These are phyloP conservation scores for Cetoscarus ocellatus DNA, from an alignment of 2,797 vertebrate species.

Conservation along the genomic window DNA sequence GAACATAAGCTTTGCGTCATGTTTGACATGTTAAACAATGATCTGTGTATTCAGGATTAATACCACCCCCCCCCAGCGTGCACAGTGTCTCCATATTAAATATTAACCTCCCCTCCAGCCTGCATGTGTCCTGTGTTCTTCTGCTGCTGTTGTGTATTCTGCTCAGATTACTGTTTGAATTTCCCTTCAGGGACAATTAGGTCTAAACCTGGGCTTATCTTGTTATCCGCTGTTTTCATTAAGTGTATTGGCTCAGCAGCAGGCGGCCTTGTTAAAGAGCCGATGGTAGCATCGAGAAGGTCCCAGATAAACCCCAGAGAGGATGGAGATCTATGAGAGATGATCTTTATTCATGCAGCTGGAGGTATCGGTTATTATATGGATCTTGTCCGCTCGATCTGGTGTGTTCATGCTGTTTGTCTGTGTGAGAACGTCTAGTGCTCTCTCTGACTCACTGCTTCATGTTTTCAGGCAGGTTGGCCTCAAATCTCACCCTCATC, in stretches of 20 bases:
- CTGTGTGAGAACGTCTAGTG: not conserved
- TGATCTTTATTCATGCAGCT: not conserved
- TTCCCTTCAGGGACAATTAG: slow-evolving; percentile 39
- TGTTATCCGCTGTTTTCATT: slow-evolving; percentile 42
- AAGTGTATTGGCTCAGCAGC: slow-evolving; percentile 20
- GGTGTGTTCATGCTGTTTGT: not conserved
- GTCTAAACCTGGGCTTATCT: slow-evolving; percentile 41
- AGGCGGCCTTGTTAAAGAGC: slow-evolving; percentile 37
- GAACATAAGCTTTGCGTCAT: not conserved
- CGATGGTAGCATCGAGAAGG: not conserved
- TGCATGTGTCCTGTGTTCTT: not conserved
- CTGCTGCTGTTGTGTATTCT: not conserved
- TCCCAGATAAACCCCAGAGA: not conserved
- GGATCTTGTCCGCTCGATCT: not conserved
- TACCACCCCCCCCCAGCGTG: not conserved
- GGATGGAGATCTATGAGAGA: not conserved
- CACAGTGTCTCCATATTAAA: slow-evolving; percentile 3
- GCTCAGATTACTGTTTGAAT: slow-evolving; percentile 5
- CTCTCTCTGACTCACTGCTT: slow-evolving; percentile 4
- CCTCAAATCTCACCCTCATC: slow-evolving; percentile 4
- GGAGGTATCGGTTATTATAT: not conserved
- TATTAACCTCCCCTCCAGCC: slow-evolving; percentile 7
- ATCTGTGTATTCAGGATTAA: not conserved
- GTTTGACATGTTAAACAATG: not conserved
- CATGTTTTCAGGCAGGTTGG: not conserved